These are phyloP conservation scores for Baronia brevicornis DNA, from an alignment of 2,888 invertebrate genomes.

Conservation along the genomic window DNA sequence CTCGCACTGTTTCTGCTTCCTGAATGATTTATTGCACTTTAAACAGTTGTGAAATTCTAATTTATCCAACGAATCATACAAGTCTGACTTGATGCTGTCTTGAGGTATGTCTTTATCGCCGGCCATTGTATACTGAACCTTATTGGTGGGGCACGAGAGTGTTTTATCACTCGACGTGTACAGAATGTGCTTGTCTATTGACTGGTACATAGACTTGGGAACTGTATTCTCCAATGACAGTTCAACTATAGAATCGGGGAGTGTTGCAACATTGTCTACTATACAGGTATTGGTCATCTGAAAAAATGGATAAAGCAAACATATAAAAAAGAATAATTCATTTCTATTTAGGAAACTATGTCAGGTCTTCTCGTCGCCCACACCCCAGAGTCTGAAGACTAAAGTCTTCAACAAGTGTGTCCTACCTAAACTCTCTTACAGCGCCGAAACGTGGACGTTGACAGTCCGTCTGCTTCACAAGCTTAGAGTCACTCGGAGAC, in stretches of 20 bases:
- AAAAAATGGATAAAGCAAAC: conserved; percentile 11
- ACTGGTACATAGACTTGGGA: conserved; percentile 62
- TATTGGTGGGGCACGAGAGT: conserved; percentile 43
- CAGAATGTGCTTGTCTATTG: conserved; percentile 57
- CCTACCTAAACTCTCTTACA: too few species aligned
- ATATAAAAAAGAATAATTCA: not conserved
- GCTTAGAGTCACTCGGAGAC: too few species aligned
- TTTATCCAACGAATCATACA: conserved; percentile 50
- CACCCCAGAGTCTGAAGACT: too few species aligned
- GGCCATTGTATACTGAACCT: conserved; percentile 56
- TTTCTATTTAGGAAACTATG: too few species aligned
- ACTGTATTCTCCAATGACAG: conserved; percentile 60
- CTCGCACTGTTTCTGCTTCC: conserved; percentile 78
- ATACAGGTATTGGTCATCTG: conserved; percentile 67
- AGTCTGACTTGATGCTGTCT: conserved; percentile 42
- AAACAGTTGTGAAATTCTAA: conserved; percentile 50
- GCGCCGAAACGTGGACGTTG: too few species aligned
- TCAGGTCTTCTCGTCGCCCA: too few species aligned
- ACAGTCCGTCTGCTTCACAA: too few species aligned
- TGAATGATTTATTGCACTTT: conserved; percentile 74
- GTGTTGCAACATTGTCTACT: conserved; percentile 56
- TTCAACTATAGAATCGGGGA: conserved; percentile 68
- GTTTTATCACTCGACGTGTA: conserved; percentile 55
- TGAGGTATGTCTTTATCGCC: conserved; percentile 39
- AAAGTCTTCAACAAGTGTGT: too few species aligned